Evolutionary conservation across 2,888 invertebrate genomes (phyloP).

Genomic region (Zonitis immaculata): DNA sequence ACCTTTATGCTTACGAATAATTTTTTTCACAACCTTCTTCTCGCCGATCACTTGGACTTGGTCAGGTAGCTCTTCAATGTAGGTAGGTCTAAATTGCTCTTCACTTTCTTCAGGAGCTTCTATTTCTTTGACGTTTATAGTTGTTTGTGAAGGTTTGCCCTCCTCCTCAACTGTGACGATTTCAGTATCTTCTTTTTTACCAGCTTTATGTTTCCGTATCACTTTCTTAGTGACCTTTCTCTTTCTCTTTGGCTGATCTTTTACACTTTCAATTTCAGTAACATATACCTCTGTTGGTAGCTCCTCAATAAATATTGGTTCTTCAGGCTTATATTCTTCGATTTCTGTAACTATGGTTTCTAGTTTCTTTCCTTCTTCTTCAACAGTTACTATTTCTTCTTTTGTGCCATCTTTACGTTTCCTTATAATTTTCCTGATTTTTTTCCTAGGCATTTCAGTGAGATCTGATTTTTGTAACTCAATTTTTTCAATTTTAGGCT

Average conservation of each 20-base stretch:
- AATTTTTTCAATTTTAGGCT: slow-evolving; percentile 24
- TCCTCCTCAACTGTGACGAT: slow-evolving; percentile 41
- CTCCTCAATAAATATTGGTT: slow-evolving; percentile 30
- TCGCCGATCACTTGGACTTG: slow-evolving; percentile 25
- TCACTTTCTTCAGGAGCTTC: slow-evolving; percentile 17
- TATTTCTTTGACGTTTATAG: slow-evolving; percentile 24
- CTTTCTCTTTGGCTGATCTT: slow-evolving; percentile 28
- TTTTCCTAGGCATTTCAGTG: slow-evolving; percentile 24
- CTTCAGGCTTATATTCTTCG: slow-evolving; percentile 26
- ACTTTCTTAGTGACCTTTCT: slow-evolving; percentile 40
- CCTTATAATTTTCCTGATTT: slow-evolving; percentile 28
- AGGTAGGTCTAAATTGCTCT: slow-evolving; percentile 1
- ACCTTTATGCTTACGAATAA: slow-evolving; percentile 22
- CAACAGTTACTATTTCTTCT: slow-evolving; percentile 34
- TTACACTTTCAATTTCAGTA: slow-evolving; percentile 24
- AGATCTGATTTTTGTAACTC: slow-evolving; percentile 28
- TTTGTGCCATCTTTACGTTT: slow-evolving; percentile 34
- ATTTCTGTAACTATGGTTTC: slow-evolving; percentile 27
- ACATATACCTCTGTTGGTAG: slow-evolving; percentile 32
- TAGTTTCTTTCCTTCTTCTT: slow-evolving; percentile 33
- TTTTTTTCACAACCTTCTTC: slow-evolving; percentile 44
- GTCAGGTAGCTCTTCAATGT: slow-evolving; percentile 26
- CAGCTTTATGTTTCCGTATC: slow-evolving; percentile 40
- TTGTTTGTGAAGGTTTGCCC: slow-evolving; percentile 34
- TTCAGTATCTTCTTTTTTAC: slow-evolving; percentile 43